A percentile compares a stretch with the other conserved stretches of the same genome.
phyloP scores from a whole-genome alignment of 2,113 vertebrate genomes.

The Carlito syrichta region DNA sequence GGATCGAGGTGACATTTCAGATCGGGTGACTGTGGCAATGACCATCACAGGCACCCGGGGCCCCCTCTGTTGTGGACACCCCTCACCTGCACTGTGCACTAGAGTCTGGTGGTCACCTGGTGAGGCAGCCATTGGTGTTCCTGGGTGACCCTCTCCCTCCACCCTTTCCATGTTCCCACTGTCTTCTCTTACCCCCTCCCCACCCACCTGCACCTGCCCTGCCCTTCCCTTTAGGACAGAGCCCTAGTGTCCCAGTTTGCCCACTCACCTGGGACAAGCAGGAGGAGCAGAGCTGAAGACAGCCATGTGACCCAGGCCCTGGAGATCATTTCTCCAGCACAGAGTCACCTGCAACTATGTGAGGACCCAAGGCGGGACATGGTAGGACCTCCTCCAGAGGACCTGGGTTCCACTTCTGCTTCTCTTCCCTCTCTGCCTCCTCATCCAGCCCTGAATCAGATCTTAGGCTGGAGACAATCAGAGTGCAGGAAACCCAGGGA shows the following conservation, averaged over 20 bases:
- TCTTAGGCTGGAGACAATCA: fast-evolving
- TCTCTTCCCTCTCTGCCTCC: not conserved
- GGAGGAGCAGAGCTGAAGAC: not conserved
- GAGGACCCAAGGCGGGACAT: fast-evolving
- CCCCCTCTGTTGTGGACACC: fast-evolving
- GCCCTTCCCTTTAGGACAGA: no score
- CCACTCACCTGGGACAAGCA: not conserved
- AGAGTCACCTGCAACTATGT: not conserved
- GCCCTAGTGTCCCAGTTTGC: fast-evolving
- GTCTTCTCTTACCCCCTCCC: not conserved
- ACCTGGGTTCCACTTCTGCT: not conserved
- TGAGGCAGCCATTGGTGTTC: fast-evolving
- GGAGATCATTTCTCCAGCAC: not conserved
- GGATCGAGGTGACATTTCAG: no score
- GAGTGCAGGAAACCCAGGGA: fast-evolving
- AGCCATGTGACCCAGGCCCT: fast-evolving
- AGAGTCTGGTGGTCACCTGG: no score
- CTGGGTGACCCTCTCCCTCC: not conserved
- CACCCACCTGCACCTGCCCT: fast-evolving
- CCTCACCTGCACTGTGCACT: fast-evolving
- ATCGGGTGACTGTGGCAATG: not conserved
- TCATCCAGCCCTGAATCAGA: not conserved
- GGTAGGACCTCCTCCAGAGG: not conserved
- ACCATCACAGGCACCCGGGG: fast-evolving
- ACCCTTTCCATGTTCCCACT: fast-evolving